Base-by-base conservation (phyloP, 2,888 invertebrate species). In the Yponomeuta evonymella region DNA sequence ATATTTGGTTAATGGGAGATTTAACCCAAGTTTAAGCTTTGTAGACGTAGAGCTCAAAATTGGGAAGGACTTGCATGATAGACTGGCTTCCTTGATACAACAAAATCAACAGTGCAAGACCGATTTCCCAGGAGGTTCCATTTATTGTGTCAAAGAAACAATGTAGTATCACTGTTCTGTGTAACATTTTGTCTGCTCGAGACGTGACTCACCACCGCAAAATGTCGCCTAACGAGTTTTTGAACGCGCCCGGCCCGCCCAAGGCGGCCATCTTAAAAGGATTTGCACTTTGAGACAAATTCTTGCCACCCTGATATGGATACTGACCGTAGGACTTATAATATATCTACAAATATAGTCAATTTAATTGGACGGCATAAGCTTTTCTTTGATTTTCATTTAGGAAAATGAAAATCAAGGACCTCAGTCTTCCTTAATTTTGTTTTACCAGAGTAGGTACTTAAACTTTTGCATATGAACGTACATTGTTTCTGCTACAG, bases 161-260 rank as follows among this genome's bases (percentile, higher is more conserved):
- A 75, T 76, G 77, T 75, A 77, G 75, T 77, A 78, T 76, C 81
- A 58, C 15, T 58, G 75, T 73, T 12, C 70, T 48, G 64, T 79
- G 80, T 81, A 84, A 83, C 88, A 87, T 88, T 88, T 86, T 86
- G 87, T 85, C 76, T 73, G 73, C 80, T 76, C 76, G 78, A 79
- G 83, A 89, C 90, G 90, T 90, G 90, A 89, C 90, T 89, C 87
- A 79, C 79, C 83, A 79, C 88, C 88, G 80, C 89, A 89, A 84
- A 83, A 87, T 86, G 85, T 82, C 81, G 82, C 85, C 88, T 90
- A 91, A 92, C 90, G 91, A 91, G 89, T 88, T 90, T 92, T 90
- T 90, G 90, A 91, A 83, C 83, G 83, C 80, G 81, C 84, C 84
- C 83, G 83, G 82, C 83, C 84, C 83, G 83, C 82, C 83, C 85